phyloP scores from a whole-genome alignment of 2,888 invertebrate species.

The Trachelus tabidus region DNA sequence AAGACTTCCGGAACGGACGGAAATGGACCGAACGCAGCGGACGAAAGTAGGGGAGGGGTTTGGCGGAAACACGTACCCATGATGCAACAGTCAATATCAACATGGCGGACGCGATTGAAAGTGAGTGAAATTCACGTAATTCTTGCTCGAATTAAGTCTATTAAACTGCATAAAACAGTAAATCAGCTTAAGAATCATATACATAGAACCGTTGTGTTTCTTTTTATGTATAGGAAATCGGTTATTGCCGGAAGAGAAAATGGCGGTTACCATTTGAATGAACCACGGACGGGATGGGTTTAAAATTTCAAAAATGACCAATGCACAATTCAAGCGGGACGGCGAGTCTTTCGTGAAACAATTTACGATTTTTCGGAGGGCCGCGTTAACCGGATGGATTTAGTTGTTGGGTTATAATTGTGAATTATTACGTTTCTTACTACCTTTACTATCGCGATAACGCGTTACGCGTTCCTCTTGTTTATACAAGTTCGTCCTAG shows the following conservation, averaged over 20 bases:
- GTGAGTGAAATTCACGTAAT: constrained; percentile 73
- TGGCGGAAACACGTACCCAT: constrained; percentile 54
- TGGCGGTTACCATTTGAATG: constrained; percentile 44
- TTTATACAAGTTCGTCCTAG: constrained; percentile 38
- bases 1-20: constrained; percentile 15
- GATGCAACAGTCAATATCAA: constrained; percentile 71
- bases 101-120: constrained; percentile 85
- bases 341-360: constrained; percentile 31
- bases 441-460: neutral
- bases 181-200: constrained; percentile 25
- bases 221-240: neutral
- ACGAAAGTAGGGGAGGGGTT: constrained; percentile 23
- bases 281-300: constrained; percentile 48
- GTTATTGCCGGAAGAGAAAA: neutral
- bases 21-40: constrained; percentile 13
- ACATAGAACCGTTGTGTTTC: neutral
- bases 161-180: constrained; percentile 25
- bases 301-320: constrained; percentile 65
- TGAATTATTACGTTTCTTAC: neutral
- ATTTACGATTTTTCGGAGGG: constrained; percentile 30
- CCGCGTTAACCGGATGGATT: neutral
- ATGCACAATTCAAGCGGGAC: constrained; percentile 62
- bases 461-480: constrained; percentile 9
- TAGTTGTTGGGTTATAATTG: neutral
- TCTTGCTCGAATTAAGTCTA: constrained; percentile 44